Evolutionary conservation across 1,140 invertebrate genomes (phyloP).

Genomic region (Leptopilina boulardi): DNA sequence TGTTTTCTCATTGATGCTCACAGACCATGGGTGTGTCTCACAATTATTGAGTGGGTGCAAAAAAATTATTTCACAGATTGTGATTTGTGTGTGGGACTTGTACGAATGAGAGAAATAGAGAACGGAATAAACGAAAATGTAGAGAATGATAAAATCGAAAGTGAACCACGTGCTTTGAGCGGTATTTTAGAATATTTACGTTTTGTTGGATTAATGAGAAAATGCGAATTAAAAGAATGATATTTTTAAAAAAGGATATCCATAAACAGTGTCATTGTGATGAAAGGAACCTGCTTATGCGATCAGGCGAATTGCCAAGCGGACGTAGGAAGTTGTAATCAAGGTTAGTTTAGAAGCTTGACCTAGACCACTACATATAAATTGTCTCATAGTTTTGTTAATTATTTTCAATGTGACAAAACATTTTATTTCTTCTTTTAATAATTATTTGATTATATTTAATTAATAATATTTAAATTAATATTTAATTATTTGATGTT

Average conservation of each 20-base stretch:
- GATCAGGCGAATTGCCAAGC: slow-evolving; percentile 63
- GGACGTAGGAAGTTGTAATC: slow-evolving; percentile 66
- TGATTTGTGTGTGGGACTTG: background rate
- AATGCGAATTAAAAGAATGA: background rate
- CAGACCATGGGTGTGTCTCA: background rate
- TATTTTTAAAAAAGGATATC: slow-evolving; percentile 27
- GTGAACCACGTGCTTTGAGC: slow-evolving; percentile 10
- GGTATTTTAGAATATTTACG: background rate
- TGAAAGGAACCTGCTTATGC: slow-evolving; percentile 56
- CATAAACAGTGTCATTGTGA: slow-evolving; percentile 55
- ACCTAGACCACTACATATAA: slow-evolving; percentile 37
- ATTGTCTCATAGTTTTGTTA: background rate
- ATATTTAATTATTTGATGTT: too few species aligned
- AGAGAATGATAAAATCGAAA: background rate
- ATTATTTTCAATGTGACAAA: background rate
- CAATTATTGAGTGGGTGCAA: slow-evolving; percentile 9
- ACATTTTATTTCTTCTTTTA: too few species aligned
- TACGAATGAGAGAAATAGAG: background rate
- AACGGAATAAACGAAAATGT: background rate
- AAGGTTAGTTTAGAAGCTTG: slow-evolving; percentile 61
- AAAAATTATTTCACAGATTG: background rate
- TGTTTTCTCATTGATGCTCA: background rate
- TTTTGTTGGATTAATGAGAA: background rate
- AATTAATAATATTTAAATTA: too few species aligned
- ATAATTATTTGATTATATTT: too few species aligned